Base-by-base conservation (phyloP, 2,797 vertebrate genomes). In the Morelia viridis region DNA sequence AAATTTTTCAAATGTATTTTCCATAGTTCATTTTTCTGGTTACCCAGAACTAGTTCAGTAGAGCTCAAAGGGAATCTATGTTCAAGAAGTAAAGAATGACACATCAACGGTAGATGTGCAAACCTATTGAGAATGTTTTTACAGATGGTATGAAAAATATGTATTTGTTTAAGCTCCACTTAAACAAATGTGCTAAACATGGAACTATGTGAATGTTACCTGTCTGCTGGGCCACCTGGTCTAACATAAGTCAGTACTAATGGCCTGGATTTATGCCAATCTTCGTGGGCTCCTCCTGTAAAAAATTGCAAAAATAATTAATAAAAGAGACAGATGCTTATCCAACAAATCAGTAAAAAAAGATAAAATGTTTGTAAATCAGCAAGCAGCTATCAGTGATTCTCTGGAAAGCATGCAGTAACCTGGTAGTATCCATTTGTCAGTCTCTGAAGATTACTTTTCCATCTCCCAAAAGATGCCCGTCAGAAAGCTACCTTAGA, bases 151-250 rank as follows among this genome's bases (percentile, higher is more conserved):
- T 0, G 24, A 35, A 13, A 56, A 62, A 50, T 31, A 46, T 60
- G 35, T 60, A 22, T 53, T 80, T 0, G 4, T 5, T 91, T 60
- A 84, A 85, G 31, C 87, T 58, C 22, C 80, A 22, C 88, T 41
- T 41, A 41, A 41, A 41, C 41, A 41, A 41, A 41, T 41, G 41
- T 91, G 31, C 7, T 0, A 1, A 0, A 9, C 28, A 28, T 68
- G 53, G 1, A 17, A 68, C 1, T 56, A 86, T 61, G 56, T 0
- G 0, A 91, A 62, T 87, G 57, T 96, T 98, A 99, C 99, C 99
- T 99, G 98, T 99, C 99, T 24, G 99, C 99, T 1, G 99, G 99
- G 46, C 99, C 99, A 22, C 99, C 99, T 0, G 99, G 99, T 92
- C 99, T 97, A 91, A 99, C 98, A 0, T 98, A 98, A 28, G 99